Percentiles rank a stretch among this genome's conserved stretches.
Conservation (phyloP, 1,140 invertebrate genomes). For the Papilio aristodemus region DNA sequence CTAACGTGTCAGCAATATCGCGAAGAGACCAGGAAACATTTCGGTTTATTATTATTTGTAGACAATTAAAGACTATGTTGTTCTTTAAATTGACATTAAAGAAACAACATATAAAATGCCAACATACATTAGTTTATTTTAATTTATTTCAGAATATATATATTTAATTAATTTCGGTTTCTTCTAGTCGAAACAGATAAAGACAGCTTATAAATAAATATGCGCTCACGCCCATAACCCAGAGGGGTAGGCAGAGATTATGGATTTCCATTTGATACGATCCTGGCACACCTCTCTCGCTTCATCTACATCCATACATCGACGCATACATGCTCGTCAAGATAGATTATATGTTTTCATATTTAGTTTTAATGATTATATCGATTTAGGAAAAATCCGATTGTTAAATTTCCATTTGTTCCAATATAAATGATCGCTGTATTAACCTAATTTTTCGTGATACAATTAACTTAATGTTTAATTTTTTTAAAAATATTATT, state of each 20-base stretch:
- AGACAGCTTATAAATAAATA: too few species aligned
- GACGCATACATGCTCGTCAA: too few species aligned
- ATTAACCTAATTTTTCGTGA: constrained; percentile 19
- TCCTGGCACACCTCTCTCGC: too few species aligned
- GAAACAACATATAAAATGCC: background rate
- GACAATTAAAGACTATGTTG: background rate
- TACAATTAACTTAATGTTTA: background rate
- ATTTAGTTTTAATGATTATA: background rate
- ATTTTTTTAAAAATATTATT: background rate
- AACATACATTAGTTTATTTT: background rate
- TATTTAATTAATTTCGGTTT: background rate
- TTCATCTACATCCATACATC: too few species aligned
- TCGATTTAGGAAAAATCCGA: constrained; percentile 22
- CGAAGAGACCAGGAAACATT: background rate
- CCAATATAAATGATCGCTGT: background rate
- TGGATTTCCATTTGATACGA: too few species aligned
- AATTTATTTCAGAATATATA: background rate
- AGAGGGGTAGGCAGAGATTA: too few species aligned
- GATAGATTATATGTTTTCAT: too few species aligned
- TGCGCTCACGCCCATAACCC: too few species aligned
- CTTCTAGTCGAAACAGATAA: too few species aligned
- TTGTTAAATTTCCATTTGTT: constrained; percentile 7
- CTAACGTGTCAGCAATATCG: background rate
- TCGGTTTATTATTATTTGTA: background rate
- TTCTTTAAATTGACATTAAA: background rate